Conservation (phyloP, 2,888 invertebrate genomes). For the Arenicola marina region DNA sequence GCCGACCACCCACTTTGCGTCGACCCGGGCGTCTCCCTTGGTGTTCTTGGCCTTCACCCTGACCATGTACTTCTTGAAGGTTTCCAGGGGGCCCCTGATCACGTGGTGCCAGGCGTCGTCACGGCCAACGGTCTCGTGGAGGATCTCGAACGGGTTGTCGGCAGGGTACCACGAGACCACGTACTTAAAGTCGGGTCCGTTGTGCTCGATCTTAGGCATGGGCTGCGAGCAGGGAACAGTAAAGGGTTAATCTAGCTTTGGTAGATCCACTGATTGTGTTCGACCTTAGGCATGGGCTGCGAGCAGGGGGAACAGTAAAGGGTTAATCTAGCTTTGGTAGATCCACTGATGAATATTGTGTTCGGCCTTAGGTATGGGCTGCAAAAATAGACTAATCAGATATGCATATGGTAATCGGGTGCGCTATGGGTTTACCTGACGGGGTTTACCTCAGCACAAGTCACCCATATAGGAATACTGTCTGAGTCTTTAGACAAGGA, state of each 20-base stretch:
- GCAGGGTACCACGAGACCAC: constrained; percentile 83
- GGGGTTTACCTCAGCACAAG: no score
- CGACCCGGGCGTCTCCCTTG: constrained; percentile 80
- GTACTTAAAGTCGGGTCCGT: constrained; percentile 92
- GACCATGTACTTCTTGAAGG: constrained; percentile 83
- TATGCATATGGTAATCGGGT: no score
- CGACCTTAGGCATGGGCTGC: constrained; percentile 90
- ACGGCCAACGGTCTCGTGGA: constrained; percentile 63
- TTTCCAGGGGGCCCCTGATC: constrained; percentile 16
- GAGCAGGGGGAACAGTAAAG: constrained; percentile 26
- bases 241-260: neutral
- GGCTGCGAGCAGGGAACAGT: constrained; percentile 65
- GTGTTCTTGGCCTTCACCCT: constrained; percentile 91
- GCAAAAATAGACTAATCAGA: no score
- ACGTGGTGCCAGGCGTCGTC: constrained; percentile 34
- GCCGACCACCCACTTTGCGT: constrained; percentile 80
- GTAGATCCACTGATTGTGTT: no score
- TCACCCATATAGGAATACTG: no score
- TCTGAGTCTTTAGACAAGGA: no score
- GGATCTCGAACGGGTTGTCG: constrained; percentile 68
- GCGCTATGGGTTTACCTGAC: no score
- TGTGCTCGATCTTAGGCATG: constrained; percentile 96
- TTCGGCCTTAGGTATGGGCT: constrained; percentile 94
- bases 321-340: neutral
- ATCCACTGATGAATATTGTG: no score